Percentiles rank a stretch among this genome's conserved stretches.
Evolutionary conservation across 2,113 vertebrate genomes (phyloP).

Genomic region (Megaceryle torquata): DNA sequence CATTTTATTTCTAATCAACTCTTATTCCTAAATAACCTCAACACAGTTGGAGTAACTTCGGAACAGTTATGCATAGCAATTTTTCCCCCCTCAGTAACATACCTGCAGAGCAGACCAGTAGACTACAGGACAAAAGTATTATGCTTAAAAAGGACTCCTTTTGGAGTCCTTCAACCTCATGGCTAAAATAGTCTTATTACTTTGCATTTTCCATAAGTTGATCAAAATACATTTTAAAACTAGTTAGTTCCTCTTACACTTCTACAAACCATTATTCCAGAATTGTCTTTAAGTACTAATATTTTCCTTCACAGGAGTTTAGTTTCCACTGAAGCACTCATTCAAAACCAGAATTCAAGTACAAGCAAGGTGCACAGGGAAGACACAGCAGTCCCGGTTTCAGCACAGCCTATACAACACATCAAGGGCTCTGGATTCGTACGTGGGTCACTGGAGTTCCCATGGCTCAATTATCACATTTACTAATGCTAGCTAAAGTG

Average conservation of each 20-base stretch:
- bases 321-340: background rate
- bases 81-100: background rate
- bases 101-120: background rate
- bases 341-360: background rate
- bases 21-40: background rate
- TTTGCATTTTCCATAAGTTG: background rate
- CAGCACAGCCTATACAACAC: background rate
- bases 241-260: background rate
- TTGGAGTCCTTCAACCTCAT: no score
- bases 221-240: background rate
- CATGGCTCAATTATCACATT: background rate
- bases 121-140: background rate
- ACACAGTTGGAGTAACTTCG: background rate
- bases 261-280: background rate
- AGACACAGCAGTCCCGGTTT: background rate
- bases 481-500: background rate
- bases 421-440: background rate
- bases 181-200: background rate
- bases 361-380: background rate
- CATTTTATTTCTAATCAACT: background rate
- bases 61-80: rapidly evolving
- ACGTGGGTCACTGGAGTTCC: background rate
- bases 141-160: background rate
- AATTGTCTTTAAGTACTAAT: background rate
- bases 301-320: background rate